Base-by-base conservation (phyloP, 2,888 invertebrate genomes). In the Thysanoteuthis rhombus region DNA sequence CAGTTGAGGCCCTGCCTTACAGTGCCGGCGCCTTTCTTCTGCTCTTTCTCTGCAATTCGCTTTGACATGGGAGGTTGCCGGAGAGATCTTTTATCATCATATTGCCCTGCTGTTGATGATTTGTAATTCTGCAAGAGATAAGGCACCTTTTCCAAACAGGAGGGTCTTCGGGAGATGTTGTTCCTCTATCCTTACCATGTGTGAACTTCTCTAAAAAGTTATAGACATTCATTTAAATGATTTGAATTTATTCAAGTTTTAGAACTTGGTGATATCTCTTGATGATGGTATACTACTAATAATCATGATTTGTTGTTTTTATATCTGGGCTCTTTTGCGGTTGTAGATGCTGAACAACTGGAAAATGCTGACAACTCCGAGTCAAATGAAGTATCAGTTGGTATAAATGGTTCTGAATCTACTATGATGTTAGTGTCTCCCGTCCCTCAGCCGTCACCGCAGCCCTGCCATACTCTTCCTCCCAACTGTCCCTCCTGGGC, bases 401-500 rank as follows among this genome's bases (percentile, higher is more conserved):
- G 16, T 45, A 45, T 92, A 16, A 92, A 45, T 92, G 42, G 45
- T 19, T 42, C 92, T 28, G 92, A 92, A 19, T 92, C 92, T 40
- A 38, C 42, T 5, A 92, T 92, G 92, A 92, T 92, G 92, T 45
- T 92, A 16, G 42, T 92, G 42, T 92, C 92, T 22, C 40, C 42
- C n/a, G n/a, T 92, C n/a, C n/a, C 91, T 47, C 58, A 90, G 25
- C 91, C 38, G 25, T 36, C 42, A 32, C 38, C 42, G 16, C 93
- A 92, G 36, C 39, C 47, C 25, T 42, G 42, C 36, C 93, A 93
- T 16, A 94, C 95, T n/a, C 94, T 96, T 12, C 96, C 96, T 3
- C 95, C 96, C 19, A 96, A 96, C 36, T 96, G 95, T 93, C 97
- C 97, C 8, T 92, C 95, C 45, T 97, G 97, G 97, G 97, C 97